Evolutionary conservation across 92 coral and sea anemone genomes (phyloP).

Genomic region (Epizoanthus illoricatus): DNA sequence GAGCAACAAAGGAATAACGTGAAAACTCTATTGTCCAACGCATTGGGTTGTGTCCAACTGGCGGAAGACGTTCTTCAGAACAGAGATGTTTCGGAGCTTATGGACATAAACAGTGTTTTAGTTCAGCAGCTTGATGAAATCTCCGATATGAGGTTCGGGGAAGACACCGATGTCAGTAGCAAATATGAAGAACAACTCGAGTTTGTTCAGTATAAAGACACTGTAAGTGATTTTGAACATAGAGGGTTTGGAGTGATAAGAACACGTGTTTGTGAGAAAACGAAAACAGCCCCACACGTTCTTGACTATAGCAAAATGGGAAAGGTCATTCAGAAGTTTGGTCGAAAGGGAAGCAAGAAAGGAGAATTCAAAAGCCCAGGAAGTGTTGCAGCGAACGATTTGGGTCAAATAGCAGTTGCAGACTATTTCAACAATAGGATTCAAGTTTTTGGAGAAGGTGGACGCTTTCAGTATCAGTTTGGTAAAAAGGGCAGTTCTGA

Average conservation of each 20-base stretch:
- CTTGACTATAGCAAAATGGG: slow-evolving; percentile 62
- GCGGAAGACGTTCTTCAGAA: slow-evolving; percentile 71
- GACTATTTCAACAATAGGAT: slow-evolving; percentile 84
- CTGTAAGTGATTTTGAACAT: slow-evolving; percentile 61
- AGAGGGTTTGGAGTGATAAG: slow-evolving; percentile 59
- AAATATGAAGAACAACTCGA: slow-evolving; percentile 62
- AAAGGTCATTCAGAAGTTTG: slow-evolving; percentile 70
- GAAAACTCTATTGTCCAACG: slow-evolving; percentile 50
- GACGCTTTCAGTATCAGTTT: slow-evolving; percentile 75
- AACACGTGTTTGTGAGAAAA: slow-evolving; percentile 28
- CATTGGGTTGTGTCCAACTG: slow-evolving; percentile 57
- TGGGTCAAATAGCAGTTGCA: slow-evolving; percentile 77
- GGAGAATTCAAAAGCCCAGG: slow-evolving; percentile 86
- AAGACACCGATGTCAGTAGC: slow-evolving; percentile 39
- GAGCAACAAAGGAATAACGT: slow-evolving; percentile 62
- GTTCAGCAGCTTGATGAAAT: slow-evolving; percentile 77
- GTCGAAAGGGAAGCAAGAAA: slow-evolving; percentile 70
- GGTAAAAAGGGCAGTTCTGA: slow-evolving; percentile 75
- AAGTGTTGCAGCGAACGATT: slow-evolving; percentile 67
- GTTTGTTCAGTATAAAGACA: slow-evolving; percentile 40
- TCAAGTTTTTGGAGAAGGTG: slow-evolving; percentile 70
- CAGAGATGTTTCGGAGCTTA: slow-evolving; percentile 52
- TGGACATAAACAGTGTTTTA: slow-evolving; percentile 60
- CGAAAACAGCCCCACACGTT: neutral
- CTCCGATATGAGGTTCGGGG: slow-evolving; percentile 64